phyloP scores from a whole-genome alignment of 2,888 invertebrate genomes.

The Drosophila picticornis region DNA sequence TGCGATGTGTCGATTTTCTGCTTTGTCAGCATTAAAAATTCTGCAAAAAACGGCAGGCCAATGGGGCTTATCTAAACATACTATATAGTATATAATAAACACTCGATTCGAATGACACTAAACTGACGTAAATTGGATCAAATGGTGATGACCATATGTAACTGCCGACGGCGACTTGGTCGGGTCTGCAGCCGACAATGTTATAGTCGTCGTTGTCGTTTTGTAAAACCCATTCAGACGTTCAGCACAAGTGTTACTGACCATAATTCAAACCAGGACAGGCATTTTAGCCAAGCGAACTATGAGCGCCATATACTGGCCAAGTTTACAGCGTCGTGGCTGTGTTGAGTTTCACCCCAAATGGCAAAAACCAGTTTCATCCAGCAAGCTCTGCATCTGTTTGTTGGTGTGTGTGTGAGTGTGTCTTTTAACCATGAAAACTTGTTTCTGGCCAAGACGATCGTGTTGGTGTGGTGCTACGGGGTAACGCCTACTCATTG shows the following conservation, averaged over 20 bases:
- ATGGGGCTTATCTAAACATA: not conserved
- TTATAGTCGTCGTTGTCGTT: conserved; percentile 37
- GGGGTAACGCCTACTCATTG: conserved; percentile 66
- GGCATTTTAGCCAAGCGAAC: conserved; percentile 68
- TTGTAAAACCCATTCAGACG: conserved; percentile 74
- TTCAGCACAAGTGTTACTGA: conserved; percentile 76
- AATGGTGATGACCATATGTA: conserved; percentile 57
- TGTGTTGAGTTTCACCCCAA: conserved; percentile 71
- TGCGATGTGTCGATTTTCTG: not conserved
- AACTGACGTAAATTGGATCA: conserved; percentile 77
- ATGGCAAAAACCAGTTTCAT: conserved; percentile 65
- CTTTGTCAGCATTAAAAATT: not conserved
- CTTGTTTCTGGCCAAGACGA: conserved; percentile 61
- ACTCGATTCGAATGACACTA: conserved; percentile 75
- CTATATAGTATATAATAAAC: conserved; percentile 63
- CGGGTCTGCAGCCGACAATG: conserved; percentile 10
- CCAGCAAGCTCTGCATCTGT: conserved; percentile 21
- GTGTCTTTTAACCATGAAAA: conserved; percentile 56
- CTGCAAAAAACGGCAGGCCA: not conserved
- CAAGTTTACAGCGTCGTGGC: conserved; percentile 41
- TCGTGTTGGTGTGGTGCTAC: conserved; percentile 35
- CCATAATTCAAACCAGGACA: conserved; percentile 69
- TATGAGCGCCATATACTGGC: conserved; percentile 53
- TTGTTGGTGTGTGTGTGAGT: conserved; percentile 7
- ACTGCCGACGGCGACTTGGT: conserved; percentile 64